Conservation (phyloP, 1,140 invertebrate genomes). For the Eufriesea mexicana region DNA sequence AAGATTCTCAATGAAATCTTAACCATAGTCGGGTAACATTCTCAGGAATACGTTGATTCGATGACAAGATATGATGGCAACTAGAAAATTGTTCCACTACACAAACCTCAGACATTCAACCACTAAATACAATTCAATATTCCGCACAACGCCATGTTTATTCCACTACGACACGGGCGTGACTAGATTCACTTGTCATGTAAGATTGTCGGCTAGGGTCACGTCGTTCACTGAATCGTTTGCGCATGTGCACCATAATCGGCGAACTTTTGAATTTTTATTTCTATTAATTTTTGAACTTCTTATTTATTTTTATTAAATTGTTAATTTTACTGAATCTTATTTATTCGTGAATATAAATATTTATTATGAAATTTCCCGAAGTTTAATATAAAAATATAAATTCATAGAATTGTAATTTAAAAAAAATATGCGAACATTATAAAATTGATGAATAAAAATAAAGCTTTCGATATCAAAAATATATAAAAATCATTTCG, state of each 20-base stretch:
- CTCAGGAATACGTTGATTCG: not conserved
- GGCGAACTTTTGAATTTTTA: conserved; percentile 8
- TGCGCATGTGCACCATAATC: not conserved
- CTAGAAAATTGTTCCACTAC: not conserved
- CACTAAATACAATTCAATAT: conserved; percentile 13
- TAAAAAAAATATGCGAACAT: not conserved
- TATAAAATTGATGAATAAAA: not conserved
- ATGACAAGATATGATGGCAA: not conserved
- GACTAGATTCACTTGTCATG: not conserved
- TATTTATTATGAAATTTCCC: conserved; percentile 1
- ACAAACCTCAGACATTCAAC: not conserved
- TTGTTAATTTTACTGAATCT: not conserved
- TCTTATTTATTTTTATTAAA: not conserved
- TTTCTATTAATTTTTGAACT: not conserved
- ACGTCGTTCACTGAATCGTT: conserved; percentile 19
- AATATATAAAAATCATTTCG: conserved; percentile 7
- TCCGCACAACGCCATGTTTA: conserved; percentile 38
- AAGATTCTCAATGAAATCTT: not conserved
- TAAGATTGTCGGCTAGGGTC: not conserved
- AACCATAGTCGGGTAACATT: conserved; percentile 33
- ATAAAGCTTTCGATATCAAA: not conserved
- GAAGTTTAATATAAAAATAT: not conserved
- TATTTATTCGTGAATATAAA: not conserved
- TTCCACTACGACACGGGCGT: not conserved
- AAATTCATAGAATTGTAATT: not conserved